phyloP scores from a whole-genome alignment of 2,797 vertebrate species.

The Karalla daura region DNA sequence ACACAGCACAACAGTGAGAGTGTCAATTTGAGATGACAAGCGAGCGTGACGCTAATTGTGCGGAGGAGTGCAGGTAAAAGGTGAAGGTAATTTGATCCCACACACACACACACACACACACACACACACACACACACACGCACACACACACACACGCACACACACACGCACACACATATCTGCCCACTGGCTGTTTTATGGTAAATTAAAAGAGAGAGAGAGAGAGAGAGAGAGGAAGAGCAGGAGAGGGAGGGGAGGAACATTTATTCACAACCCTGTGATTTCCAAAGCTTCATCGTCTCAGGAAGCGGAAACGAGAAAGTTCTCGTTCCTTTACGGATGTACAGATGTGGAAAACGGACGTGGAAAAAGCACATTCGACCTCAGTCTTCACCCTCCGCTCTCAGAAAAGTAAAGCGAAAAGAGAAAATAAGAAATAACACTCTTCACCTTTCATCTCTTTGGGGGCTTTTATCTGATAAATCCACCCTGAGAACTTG shows the following conservation, averaged over 20 bases:
- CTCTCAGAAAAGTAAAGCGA: no score
- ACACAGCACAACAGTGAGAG: slow-evolving; percentile 64
- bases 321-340: no score
- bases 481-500: slow-evolving; percentile 23
- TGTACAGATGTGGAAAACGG: no score
- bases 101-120: no score
- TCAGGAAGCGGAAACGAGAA: neutral
- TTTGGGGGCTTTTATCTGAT: slow-evolving; percentile 23
- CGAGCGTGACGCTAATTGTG: slow-evolving; percentile 68
- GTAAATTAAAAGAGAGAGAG: slow-evolving; percentile 36
- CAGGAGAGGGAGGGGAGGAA: neutral
- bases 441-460: slow-evolving; percentile 28
- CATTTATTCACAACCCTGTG: neutral
- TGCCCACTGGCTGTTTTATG: slow-evolving; percentile 61
- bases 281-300: neutral
- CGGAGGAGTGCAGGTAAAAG: slow-evolving; percentile 67
- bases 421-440: slow-evolving; percentile 5
- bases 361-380: slow-evolving; percentile 7
- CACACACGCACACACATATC: no score
- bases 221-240: slow-evolving; percentile 3
- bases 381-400: slow-evolving; percentile 10
- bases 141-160: no score
- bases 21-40: slow-evolving; percentile 71
- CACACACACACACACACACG: no score
- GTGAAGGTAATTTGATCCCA: slow-evolving; percentile 65